phyloP scores from a whole-genome alignment of 2,888 invertebrate genomes.

The Pasiphila rectangulata region DNA sequence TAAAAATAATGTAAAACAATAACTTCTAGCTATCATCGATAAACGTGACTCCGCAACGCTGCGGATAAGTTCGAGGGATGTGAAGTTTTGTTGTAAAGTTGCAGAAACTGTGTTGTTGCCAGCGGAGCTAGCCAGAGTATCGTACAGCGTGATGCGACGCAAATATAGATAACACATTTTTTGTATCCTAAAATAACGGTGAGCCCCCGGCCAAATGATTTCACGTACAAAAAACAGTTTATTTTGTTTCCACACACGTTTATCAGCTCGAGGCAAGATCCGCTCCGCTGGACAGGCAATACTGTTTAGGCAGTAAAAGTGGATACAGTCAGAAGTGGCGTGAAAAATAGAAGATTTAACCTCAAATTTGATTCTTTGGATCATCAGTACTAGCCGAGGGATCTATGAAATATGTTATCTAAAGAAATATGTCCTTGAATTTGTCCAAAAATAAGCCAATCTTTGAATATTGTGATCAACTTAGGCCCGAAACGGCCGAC shows the following conservation, averaged over 20 bases:
- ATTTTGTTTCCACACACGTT: neutral
- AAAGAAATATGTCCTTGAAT: no score
- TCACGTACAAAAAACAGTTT: neutral
- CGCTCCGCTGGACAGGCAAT: no score
- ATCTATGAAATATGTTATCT: no score
- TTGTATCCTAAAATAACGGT: neutral
- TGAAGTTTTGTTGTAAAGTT: slow-evolving; percentile 18
- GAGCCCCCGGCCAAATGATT: neutral
- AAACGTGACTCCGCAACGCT: neutral
- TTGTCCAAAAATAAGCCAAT: neutral
- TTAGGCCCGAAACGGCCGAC: slow-evolving; percentile 6
- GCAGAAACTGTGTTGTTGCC: slow-evolving; percentile 6
- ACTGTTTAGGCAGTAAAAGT: no score
- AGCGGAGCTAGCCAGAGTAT: no score
- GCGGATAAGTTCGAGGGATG: slow-evolving; percentile 15
- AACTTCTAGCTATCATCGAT: neutral
- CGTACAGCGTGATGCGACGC: neutral
- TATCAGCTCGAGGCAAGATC: no score
- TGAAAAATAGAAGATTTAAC: no score
- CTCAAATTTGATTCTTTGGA: no score
- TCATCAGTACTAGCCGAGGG: no score
- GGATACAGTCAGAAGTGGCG: no score
- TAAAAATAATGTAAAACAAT: neutral
- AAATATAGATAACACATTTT: neutral
- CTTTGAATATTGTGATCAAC: slow-evolving; percentile 8